phyloP scores from a whole-genome alignment of 1,140 invertebrate genomes.

The Batillaria attramentaria region DNA sequence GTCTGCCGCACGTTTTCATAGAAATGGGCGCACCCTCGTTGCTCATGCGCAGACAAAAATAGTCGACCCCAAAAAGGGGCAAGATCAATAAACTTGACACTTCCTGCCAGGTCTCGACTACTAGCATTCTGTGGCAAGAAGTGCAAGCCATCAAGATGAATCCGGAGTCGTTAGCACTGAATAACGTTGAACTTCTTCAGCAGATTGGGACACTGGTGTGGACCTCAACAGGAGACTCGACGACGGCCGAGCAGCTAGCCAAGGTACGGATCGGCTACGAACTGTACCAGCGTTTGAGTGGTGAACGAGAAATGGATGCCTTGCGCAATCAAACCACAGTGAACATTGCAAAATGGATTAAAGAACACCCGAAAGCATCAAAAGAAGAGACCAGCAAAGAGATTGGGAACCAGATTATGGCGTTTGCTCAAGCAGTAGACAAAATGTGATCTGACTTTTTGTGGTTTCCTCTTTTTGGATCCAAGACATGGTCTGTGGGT shows the following conservation, averaged over 20 bases:
- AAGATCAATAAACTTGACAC: slow-evolving; percentile 19
- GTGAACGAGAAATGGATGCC: slow-evolving; percentile 52
- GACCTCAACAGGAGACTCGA: slow-evolving; percentile 40
- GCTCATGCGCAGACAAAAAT: slow-evolving; percentile 24
- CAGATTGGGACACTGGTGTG: slow-evolving; percentile 49
- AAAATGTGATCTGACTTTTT: slow-evolving; percentile 52
- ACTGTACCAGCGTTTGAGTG: slow-evolving; percentile 50
- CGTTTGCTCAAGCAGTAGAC: slow-evolving; percentile 53
- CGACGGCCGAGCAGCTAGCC: slow-evolving; percentile 44
- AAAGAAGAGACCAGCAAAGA: slow-evolving; percentile 55
- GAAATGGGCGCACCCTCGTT: not conserved
- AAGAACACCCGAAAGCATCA: slow-evolving; percentile 56
- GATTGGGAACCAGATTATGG: slow-evolving; percentile 48
- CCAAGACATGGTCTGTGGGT: too few relatives aligned
- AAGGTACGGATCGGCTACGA: slow-evolving; percentile 44
- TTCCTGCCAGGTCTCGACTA: not conserved
- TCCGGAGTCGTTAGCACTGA: slow-evolving; percentile 20
- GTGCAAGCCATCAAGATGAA: slow-evolving; percentile 20
- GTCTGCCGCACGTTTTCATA: too few relatives aligned
- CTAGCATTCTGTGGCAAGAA: too few relatives aligned
- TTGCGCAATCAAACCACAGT: slow-evolving; percentile 54
- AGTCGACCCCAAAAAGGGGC: slow-evolving; percentile 14
- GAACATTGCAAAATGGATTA: slow-evolving; percentile 55
- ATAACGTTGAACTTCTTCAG: slow-evolving; percentile 48
- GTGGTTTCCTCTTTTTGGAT: too few relatives aligned